Conservation (phyloP, 2,797 vertebrate genomes). For the Enteromius unitaeniatus region DNA sequence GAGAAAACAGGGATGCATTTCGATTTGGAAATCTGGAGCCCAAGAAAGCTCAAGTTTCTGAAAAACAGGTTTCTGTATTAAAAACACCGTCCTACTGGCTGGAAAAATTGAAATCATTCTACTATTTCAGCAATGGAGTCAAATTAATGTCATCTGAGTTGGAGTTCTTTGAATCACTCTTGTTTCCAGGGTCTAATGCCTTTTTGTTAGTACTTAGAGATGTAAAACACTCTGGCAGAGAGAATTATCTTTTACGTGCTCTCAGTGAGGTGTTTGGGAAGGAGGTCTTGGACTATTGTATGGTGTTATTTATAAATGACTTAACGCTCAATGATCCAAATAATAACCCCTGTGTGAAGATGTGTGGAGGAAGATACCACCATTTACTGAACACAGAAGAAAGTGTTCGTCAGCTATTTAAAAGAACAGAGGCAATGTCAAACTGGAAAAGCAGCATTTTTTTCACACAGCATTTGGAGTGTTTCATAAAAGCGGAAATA, state of each 20-base stretch:
- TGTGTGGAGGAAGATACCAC: too few relatives aligned
- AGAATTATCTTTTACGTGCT: slow-evolving; percentile 22
- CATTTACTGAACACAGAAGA: too few relatives aligned
- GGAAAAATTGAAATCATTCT: neutral
- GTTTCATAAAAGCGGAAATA: too few relatives aligned
- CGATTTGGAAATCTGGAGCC: neutral
- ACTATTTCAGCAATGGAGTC: neutral
- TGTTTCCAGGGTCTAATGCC: slow-evolving; percentile 31
- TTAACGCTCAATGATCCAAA: too few relatives aligned
- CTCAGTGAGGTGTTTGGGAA: slow-evolving; percentile 25
- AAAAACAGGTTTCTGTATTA: slow-evolving; percentile 22
- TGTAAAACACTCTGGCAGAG: neutral
- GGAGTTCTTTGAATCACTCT: neutral
- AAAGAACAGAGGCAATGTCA: too few relatives aligned
- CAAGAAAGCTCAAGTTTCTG: neutral
- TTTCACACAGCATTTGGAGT: too few relatives aligned
- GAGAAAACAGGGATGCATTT: neutral
- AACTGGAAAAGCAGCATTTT: too few relatives aligned
- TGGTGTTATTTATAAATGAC: neutral
- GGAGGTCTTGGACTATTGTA: slow-evolving; percentile 22
- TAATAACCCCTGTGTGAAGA: too few relatives aligned
- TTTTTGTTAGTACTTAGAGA: slow-evolving; percentile 29
- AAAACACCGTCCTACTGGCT: slow-evolving; percentile 6
- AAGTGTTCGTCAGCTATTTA: too few relatives aligned
- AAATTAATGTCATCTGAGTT: neutral